A percentile compares a stretch with the other conserved stretches of the same genome.
These are phyloP conservation scores for Aptenodytes forsteri DNA, from an alignment of 2,113 vertebrate species.

Conservation along the genomic window DNA sequence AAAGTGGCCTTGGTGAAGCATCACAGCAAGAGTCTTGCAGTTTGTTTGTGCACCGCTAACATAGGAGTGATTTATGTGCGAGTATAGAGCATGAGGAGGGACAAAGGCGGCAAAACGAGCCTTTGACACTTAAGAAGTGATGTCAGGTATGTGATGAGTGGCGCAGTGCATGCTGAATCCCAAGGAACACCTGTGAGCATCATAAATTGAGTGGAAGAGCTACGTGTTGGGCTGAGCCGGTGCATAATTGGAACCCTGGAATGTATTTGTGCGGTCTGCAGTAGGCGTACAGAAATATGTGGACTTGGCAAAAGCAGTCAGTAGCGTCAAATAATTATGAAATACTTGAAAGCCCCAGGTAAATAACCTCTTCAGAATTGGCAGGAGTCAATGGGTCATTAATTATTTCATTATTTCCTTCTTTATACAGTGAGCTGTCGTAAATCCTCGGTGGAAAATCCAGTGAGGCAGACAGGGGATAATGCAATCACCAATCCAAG, in stretches of 20 bases:
- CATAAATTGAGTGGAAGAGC: conserved; percentile 23
- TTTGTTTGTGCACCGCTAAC: not conserved
- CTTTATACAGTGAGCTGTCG: conserved; percentile 21
- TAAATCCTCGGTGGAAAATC: conserved; percentile 54
- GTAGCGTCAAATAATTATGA: conserved; percentile 44
- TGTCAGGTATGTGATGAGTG: conserved; percentile 16
- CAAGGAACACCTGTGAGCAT: not conserved
- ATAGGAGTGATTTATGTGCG: not conserved
- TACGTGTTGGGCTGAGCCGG: not conserved
- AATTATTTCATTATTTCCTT: conserved; percentile 67
- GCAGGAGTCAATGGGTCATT: conserved; percentile 55
- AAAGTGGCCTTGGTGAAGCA: not conserved
- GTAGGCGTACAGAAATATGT: conserved; percentile 25
- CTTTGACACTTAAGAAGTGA: conserved; percentile 11
- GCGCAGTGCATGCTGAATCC: not conserved
- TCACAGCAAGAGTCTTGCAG: not conserved
- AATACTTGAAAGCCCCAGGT: conserved; percentile 62
- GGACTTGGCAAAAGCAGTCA: conserved; percentile 51
- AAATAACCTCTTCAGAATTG: conserved; percentile 66
- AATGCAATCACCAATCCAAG: conserved; percentile 37
- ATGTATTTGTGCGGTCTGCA: conserved; percentile 23
- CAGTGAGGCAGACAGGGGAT: conserved; percentile 18
- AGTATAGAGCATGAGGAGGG: not conserved
- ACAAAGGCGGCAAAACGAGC: not conserved
- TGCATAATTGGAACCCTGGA: not conserved